These are phyloP conservation scores for Drosophila dunni DNA, from an alignment of 1,140 invertebrate species.

Conservation along the genomic window DNA sequence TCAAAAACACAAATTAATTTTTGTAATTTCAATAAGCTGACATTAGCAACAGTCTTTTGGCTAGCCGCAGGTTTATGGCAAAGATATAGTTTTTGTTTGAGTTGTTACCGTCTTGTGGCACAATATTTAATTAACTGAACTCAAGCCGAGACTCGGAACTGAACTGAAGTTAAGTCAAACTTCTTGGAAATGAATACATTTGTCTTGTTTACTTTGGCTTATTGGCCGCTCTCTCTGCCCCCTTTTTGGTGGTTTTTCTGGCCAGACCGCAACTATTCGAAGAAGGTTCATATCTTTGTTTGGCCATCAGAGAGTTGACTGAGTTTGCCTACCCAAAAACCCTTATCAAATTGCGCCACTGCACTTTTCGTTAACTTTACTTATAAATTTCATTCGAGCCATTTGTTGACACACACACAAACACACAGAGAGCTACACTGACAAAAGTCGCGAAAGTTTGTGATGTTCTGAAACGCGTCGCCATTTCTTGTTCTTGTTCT, in stretches of 20 bases:
- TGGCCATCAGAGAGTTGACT: constrained; percentile 49
- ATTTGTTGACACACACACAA: constrained; percentile 69
- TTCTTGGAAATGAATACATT: constrained; percentile 65
- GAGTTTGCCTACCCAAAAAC: constrained; percentile 35
- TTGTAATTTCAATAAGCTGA: constrained; percentile 10
- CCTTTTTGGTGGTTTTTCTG: constrained; percentile 35
- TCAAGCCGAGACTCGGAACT: constrained; percentile 25
- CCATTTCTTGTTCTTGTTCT: constrained; percentile 57
- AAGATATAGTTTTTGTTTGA: constrained; percentile 64
- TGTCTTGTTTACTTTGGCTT: constrained; percentile 61
- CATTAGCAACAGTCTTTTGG: neutral
- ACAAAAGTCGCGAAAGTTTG: constrained; percentile 69
- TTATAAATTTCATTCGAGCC: constrained; percentile 82
- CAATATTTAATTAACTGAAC: constrained; percentile 72
- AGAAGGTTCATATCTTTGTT: constrained; percentile 48
- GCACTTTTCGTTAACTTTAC: constrained; percentile 69
- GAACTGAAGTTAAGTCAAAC: constrained; percentile 14
- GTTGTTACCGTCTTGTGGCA: constrained; percentile 46
- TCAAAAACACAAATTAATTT: constrained; percentile 10
- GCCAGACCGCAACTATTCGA: constrained; percentile 62
- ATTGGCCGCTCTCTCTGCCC: constrained; percentile 41
- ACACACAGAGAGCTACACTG: constrained; percentile 2
- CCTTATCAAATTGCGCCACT: constrained; percentile 60
- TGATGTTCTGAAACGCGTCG: constrained; percentile 43
- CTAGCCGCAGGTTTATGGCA: constrained; percentile 25